Evolutionary conservation across 2,888 invertebrate species (phyloP).

Genomic region (Meiosimyza decipiens): DNA sequence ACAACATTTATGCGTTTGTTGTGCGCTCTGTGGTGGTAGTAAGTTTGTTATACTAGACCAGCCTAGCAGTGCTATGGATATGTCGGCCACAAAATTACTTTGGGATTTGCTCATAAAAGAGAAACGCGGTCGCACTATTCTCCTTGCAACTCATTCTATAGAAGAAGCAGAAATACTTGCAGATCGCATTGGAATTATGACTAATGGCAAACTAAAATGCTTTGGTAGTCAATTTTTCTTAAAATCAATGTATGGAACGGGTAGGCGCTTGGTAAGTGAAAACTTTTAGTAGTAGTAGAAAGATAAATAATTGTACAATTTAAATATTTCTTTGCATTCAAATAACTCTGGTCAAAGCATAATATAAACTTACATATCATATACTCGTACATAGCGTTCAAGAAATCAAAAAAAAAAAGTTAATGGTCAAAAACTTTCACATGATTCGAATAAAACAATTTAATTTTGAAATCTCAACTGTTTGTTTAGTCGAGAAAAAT

Average conservation of each 20-base stretch:
- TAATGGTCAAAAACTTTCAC: too few species aligned
- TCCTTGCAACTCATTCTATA: constrained; percentile 87
- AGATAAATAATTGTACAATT: neutral
- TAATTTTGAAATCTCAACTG: too few species aligned
- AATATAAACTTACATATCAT: too few species aligned
- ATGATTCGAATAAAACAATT: too few species aligned
- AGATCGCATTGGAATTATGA: constrained; percentile 87
- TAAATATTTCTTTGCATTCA: too few species aligned
- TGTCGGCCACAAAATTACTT: constrained; percentile 78
- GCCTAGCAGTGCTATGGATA: constrained; percentile 85
- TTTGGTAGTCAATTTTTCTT: constrained; percentile 82
- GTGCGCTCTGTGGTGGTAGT: constrained; percentile 79
- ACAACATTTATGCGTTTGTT: constrained; percentile 76
- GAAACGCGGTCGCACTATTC: constrained; percentile 78
- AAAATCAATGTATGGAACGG: constrained; percentile 84
- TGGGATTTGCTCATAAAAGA: constrained; percentile 82
- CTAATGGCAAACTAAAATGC: constrained; percentile 80
- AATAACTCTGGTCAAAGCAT: too few species aligned
- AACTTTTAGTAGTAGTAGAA: neutral
- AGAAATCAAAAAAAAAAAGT: too few species aligned
- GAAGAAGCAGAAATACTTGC: constrained; percentile 87
- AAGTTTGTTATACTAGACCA: constrained; percentile 78
- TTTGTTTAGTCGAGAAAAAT: too few species aligned
- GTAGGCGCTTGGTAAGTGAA: constrained; percentile 75
- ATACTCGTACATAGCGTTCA: too few species aligned